A percentile compares a stretch with the other conserved stretches of the same genome.
These are phyloP conservation scores for Borostomias antarcticus DNA, from an alignment of 2,797 vertebrate species.

Conservation along the genomic window DNA sequence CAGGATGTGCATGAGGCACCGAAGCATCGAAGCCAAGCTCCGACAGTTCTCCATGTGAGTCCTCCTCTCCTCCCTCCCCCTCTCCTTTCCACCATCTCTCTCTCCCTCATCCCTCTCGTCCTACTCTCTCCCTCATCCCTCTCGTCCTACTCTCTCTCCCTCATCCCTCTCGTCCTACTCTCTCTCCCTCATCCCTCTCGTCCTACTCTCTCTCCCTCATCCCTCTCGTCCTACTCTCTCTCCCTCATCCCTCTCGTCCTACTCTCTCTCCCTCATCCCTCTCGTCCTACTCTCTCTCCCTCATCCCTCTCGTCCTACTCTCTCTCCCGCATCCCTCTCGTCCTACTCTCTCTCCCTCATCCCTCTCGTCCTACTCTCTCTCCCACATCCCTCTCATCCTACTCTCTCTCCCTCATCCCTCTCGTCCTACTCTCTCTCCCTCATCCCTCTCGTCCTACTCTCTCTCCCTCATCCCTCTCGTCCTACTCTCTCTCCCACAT, in stretches of 20 bases:
- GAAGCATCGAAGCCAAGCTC: slow-evolving; percentile 77
- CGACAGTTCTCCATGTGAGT: slow-evolving; percentile 76
- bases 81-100: not conserved
- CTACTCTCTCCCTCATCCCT: not conserved
- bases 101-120: not conserved
- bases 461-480: not conserved
- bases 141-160: not conserved
- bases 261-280: not conserved
- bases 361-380: too few relatives aligned
- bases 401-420: too few relatives aligned
- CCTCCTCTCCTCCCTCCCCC: not conserved
- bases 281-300: not conserved
- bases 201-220: not conserved
- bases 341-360: not conserved
- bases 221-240: not conserved
- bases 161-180: not conserved
- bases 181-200: not conserved
- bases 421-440: not conserved
- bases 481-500: not conserved
- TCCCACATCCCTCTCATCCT: too few relatives aligned
- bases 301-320: not conserved
- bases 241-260: not conserved
- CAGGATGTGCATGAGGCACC: slow-evolving; percentile 79
- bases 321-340: too few relatives aligned
- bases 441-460: not conserved